Percentiles rank a stretch among this genome's conserved stretches.
These are phyloP conservation scores for Colius striatus DNA, from an alignment of 2,113 vertebrate genomes.

Conservation along the genomic window DNA sequence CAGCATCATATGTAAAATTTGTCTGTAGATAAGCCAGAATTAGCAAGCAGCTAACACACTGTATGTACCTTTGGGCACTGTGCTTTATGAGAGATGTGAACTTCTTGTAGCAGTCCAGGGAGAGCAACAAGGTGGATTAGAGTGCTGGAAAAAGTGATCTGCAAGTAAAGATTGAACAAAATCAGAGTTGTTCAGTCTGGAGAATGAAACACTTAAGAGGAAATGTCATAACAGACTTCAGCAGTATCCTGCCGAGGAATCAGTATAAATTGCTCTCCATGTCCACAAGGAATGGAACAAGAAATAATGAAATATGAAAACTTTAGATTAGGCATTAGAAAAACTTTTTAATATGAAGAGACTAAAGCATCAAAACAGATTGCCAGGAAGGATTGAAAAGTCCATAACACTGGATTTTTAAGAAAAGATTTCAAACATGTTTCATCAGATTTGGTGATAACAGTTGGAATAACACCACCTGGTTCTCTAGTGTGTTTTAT, in stretches of 20 bases:
- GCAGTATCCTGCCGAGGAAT: conserved; percentile 18
- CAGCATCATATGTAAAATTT: neutral
- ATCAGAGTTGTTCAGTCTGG: neutral
- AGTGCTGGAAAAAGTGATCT: neutral
- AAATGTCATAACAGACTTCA: conserved; percentile 35
- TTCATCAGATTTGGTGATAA: conserved; percentile 36
- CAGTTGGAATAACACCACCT: neutral
- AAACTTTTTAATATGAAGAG: conserved; percentile 19
- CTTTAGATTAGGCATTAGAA: conserved; percentile 25
- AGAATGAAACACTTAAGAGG: conserved; percentile 4
- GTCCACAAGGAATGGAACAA: conserved; percentile 25
- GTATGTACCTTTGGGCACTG: neutral
- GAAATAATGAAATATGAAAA: conserved; percentile 42
- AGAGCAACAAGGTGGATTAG: neutral
- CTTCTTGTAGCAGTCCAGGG: neutral
- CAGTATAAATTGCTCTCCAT: neutral
- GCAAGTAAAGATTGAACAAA: conserved; percentile 26
- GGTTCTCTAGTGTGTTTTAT: neutral
- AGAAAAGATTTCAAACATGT: conserved; percentile 34
- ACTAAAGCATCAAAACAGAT: neutral
- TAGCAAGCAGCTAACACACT: neutral
- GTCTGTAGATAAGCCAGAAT: neutral
- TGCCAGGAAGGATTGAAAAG: conserved; percentile 43
- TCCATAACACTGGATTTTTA: conserved; percentile 44
- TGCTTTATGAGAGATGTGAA: neutral